Evolutionary conservation across 2,113 vertebrate species (phyloP), one percentile per base, ranked within the genome.

Genomic region (Lasiurus borealis): DNA sequence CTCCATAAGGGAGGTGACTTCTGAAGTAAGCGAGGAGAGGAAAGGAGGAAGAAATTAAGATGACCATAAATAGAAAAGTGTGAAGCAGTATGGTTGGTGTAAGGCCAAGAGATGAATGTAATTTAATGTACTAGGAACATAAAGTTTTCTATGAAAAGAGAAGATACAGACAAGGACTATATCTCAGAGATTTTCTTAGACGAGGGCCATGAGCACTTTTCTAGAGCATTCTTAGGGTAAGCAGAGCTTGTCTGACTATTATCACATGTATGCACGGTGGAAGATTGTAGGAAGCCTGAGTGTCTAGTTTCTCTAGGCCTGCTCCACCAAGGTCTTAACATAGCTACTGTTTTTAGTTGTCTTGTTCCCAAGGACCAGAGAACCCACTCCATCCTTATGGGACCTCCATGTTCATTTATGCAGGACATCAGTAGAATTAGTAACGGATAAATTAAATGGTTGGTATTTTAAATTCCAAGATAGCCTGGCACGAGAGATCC

Each of bases 31-130:
- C 29, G 40, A 78, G n/a, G 23, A n/a, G 54, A 75, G 57, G 66
- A 75, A 76, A 72, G 36, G 57, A 92, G 13, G 31, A 29, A 46
- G 57, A 75, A 77, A 68, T 84, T 62, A 64, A 14, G 52, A n/a
- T 40, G 34, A 78, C 44, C n/a, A 18, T 25, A 52, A 36, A 36
- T 31, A 68, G 48, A 72, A 64, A 82, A 59, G n/a, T 72, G 5
- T 66, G 71, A 75, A 88, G 57, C 50, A 34, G 19, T 66, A 8
- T 86, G 54, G 34, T 27, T 87, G 34, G 27, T 75, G 9, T 73
- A 85, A 93, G 69, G 9, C 75, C 40, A 81, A 75, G 27, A 91
- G 14, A 29, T 75, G 21, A 81, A 80, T 81, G 44, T 83, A 91
- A 71, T 68, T 59, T 78, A 68, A 83, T 75, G 25, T 34, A 62